Evolutionary conservation across 2,888 invertebrate genomes (phyloP), one percentile per base, ranked within the genome.

Genomic region (Perithous albicinctus): DNA sequence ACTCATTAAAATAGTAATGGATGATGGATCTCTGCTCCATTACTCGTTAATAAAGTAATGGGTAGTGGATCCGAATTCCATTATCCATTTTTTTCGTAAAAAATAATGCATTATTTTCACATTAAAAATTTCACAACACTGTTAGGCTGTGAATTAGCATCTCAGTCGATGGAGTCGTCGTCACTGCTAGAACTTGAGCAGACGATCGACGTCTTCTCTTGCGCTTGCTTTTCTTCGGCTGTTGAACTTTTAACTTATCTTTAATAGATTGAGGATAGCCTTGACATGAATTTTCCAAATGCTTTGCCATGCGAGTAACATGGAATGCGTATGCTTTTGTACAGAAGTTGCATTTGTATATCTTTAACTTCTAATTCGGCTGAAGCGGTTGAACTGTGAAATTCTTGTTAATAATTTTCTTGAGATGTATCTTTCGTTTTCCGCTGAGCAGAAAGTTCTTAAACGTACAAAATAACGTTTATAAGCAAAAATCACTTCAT

Each of bases 241-340:
- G 26, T 6, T 32, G 2, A 12, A n/a, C 56, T 32, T 59, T 32
- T 6, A 43, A n/a, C 43, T n/a, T n/a, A 10, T 1, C 18, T 18
- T 35, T 35, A 32, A 18, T 35, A 15, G 5, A n/a, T 59, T 59
- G 32, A 5, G 32, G 29, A 15, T 10, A 35, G n/a, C 32, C 32
- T 18, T 32, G 3, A 35, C 35, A n/a, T 10, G n/a, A n/a, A 43
- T 35, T 15, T 32, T 61, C 35, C 3, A 61, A 15, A 2, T 61
- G 61, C 5, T 61, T 61, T 35, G 61, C 61, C 61, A 61, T 61
- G 2, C 35, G 35, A 18, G 61, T 35, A 4, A 61, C 38, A 32
- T 61, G 61, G 10, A 32, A 35, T 4, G 61, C 35, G 35, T 61
- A 61, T n/a, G 61, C 35, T 35, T 61, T 38, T n/a, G 3, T 10